Evolutionary conservation across 2,888 invertebrate species (phyloP).

Genomic region (Ophonus ardosiacus): DNA sequence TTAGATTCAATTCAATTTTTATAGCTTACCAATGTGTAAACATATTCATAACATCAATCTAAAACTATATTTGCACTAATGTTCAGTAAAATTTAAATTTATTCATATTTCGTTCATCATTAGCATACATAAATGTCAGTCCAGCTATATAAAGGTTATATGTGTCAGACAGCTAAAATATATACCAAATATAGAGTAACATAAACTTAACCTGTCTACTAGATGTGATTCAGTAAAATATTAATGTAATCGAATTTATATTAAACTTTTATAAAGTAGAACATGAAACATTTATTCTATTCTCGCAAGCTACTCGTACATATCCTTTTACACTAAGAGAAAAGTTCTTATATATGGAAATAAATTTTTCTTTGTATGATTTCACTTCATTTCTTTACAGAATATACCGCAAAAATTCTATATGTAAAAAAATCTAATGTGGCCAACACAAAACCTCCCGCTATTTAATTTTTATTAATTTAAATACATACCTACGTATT

Average conservation of each 20-base stretch:
- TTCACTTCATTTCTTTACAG: too few species aligned
- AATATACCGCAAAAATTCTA: too few species aligned
- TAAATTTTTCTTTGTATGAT: too few species aligned
- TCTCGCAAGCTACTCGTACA: background rate
- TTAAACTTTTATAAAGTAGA: constrained; percentile 7
- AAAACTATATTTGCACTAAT: constrained; percentile 35
- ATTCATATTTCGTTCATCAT: constrained; percentile 26
- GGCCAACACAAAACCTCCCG: too few species aligned
- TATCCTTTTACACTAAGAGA: background rate
- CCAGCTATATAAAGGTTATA: constrained; percentile 25
- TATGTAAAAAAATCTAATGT: too few species aligned
- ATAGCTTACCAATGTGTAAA: background rate
- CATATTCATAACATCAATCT: background rate
- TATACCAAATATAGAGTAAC: constrained; percentile 7
- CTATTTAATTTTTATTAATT: too few species aligned
- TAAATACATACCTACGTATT: too few species aligned
- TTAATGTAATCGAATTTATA: constrained; percentile 24
- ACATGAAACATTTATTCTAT: background rate
- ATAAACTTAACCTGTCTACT: constrained; percentile 12
- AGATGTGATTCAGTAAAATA: background rate
- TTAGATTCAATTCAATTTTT: too few species aligned
- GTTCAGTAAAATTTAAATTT: constrained; percentile 30
- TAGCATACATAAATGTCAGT: constrained; percentile 34
- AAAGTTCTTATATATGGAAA: background rate
- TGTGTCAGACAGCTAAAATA: constrained; percentile 19